Evolutionary conservation across 1,140 invertebrate species (phyloP), one percentile per base, ranked within the genome.

Genomic region (Ostrea edulis): DNA sequence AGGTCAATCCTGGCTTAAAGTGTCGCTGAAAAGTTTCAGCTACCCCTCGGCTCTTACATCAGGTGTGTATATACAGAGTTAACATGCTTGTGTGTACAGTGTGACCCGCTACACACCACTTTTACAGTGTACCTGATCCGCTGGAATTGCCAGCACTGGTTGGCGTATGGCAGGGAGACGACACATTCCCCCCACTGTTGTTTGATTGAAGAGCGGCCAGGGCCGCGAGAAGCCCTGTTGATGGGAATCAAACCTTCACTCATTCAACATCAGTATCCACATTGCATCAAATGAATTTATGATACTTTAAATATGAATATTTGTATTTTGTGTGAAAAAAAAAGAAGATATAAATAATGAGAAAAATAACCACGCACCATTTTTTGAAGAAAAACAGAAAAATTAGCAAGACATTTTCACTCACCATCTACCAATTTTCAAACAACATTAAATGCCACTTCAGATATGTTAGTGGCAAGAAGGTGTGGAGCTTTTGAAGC

Each of bases 191-290:
- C 68, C 68, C 68, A 87, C 85, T 89, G 88, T 86, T 91, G 84
- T 55, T 81, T 53, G 77, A 29, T 87, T 88, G 84, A 81, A 92
- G 89, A 84, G 91, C 88, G 25, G 91, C 92, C 25, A 92, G 86
- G 81, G 92, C 91, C 44, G 91, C 90, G 71, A 92, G 89, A 58
- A 93, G 89, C 86, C 90, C 89, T 91, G 85, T 71, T 29, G 68
- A 71, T 71, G 9, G 58, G 68, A 71, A 71, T 71, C 25, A 71
- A 71, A 29, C 68, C 68, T 29, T 71, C 68, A 71, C 68, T 71
- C 9, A 68, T 68, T 68, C 22, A 44, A 71, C 68, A 71, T 62
- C n/a, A 20, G 17, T 62, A 62, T 71, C 68, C 68, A 71, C 12
- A 29, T 71, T 35, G 25, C 29, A 71, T 17, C 25, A 71, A 71